Base-by-base conservation (phyloP, 64 coral and sea anemone genomes). In the Montipora foliosa region DNA sequence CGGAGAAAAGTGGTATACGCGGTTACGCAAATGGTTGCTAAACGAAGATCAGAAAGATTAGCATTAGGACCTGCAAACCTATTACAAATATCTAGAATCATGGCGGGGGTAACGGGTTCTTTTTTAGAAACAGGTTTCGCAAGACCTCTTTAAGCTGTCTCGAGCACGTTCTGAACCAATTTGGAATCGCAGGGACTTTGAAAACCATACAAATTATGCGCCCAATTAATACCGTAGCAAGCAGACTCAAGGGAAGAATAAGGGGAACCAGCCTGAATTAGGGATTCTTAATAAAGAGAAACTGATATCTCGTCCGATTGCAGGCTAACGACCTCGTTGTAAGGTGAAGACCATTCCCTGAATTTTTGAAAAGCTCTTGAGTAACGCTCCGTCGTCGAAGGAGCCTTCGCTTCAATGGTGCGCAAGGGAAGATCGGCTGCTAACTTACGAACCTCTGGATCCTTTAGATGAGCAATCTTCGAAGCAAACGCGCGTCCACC, bases 181-280 rank as follows among this genome's bases (percentile, higher is more conserved):
- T 51, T 49, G n/a, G 79, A 85, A 57, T 90, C 58, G 48, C 80
- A 84, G 8, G 46, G 88, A 68, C 74, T 95, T 24, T 14, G 49
- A 20, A 90, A 95, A 44, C 67, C 87, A 84, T 90, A 90, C 1
- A 87, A 46, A 51, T 67, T 78, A 47, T 95, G 93, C 5, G 69
- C 93, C 88, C 88, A 95, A 2, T 87, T 74, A 16, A 95, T 95
- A 66, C 93, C 80, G 25, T 90, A 95, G 45, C 81, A 75, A 19
- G 93, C 79, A 13, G 77, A 77, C 66, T 86, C 93, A 15, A 95
- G 79, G 50, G 83, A 75, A 50, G 88, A 85, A 70, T 75, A 79
- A 22, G 80, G 19, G 48, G 47, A 90, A 47, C 84, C 74, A 44
- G 11, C 25, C 73, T 95, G 67, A 22, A 95, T 29, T 21, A 84